Conservation (phyloP, 2,113 vertebrate species). For the Eonycteris spelaea region DNA sequence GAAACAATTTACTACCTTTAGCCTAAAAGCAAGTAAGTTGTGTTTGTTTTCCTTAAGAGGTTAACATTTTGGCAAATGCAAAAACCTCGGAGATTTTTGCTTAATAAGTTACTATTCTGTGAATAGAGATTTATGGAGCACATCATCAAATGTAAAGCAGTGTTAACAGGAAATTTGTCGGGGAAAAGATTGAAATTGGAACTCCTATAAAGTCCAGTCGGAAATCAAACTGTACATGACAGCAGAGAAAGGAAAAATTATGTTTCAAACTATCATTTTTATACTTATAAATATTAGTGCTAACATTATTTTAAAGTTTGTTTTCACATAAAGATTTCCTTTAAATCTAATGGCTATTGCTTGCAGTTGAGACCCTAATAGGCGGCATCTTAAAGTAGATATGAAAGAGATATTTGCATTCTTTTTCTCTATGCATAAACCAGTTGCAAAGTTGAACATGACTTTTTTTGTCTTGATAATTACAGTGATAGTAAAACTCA, state of each 20-base stretch:
- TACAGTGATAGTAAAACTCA: not conserved
- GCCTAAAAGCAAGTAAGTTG: not conserved
- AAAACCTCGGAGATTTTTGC: not conserved
- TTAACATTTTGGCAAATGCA: not conserved
- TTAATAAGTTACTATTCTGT: constrained; percentile 8
- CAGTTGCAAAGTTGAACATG: not conserved
- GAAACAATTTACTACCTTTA: not conserved
- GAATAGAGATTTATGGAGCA: not conserved
- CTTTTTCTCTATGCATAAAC: not conserved
- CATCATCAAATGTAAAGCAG: not conserved
- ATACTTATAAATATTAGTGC: not conserved
- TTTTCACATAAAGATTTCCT: not conserved
- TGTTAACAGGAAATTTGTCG: not conserved
- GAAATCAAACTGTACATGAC: constrained; percentile 2
- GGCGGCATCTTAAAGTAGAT: not conserved
- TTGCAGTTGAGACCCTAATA: not conserved
- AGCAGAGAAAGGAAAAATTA: not conserved
- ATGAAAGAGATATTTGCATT: not conserved
- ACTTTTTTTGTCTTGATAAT: constrained; percentile 33
- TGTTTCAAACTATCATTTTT: constrained; percentile 26
- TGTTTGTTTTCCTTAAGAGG: not conserved
- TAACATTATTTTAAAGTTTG: not conserved
- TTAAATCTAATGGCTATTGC: not conserved
- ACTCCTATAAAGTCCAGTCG: not conserved
- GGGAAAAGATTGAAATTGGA: not conserved